Evolutionary conservation across 35 echinoderm and acorn worm genomes (phyloP), one percentile per base, ranked within the genome.

Genomic region (Acanthaster planci): DNA sequence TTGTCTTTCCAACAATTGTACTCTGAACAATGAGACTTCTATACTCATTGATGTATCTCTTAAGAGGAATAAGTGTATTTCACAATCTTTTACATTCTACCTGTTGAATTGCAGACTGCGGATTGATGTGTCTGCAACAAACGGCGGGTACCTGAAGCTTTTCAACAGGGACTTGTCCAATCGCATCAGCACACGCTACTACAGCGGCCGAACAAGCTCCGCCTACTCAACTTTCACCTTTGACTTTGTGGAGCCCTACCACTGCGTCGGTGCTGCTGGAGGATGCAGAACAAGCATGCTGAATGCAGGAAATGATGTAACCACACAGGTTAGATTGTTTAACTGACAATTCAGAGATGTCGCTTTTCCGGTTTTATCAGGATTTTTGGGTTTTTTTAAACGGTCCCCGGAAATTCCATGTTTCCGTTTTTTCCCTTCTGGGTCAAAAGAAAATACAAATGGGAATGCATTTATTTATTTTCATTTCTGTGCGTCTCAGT

Each of bases 281-380:
- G 64, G 64, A 35, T 81, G 79, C 44, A 18, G 50, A 81, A 81
- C 1, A 8, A 52, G 21, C 7, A 81, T 81, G 79, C 32, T 81
- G 15, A 8, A 53, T 51, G 19, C 29, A 51, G 79, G 27, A 9
- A 12, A 44, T 51, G 40, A 81, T 51, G 51, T 81, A 1, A 81
- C 40, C 14, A 51, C 79, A 52, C 21, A 34, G 79, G 79, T 81
- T 29, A 34, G 47, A 3, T n/a, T 21, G 22, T 34, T 8, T 47
- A 47, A 47, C 42, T 47, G 42, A 6, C 42, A 47, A 47, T 47
- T 47, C 12, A 47, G 42, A 47, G 42, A 47, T 47, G 42, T 47
- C 42, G 42, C 4, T n/a, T n/a, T n/a, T n/a, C n/a, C n/a, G n/a
- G n/a, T n/a, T n/a, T n/a, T n/a, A n/a, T n/a, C n/a, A n/a, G n/a